Evolutionary conservation across 2,113 vertebrate genomes (phyloP).

Genomic region (Thalassarche chlororhynchos): DNA sequence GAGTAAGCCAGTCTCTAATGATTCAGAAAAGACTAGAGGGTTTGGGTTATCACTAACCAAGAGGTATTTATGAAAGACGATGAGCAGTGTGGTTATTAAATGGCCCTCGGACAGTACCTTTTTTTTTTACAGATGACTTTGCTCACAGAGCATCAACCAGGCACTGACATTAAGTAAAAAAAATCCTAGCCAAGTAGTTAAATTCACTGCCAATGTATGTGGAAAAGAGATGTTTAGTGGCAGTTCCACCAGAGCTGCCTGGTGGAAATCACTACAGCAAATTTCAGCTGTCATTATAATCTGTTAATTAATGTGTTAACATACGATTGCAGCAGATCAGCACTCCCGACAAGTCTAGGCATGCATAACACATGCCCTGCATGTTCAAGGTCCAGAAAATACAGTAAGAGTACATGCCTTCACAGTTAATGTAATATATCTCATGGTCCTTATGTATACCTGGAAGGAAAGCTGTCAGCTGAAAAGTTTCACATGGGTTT

Average conservation of each 20-base stretch:
- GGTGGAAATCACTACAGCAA: neutral
- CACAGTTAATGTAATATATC: neutral
- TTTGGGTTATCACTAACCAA: slow-evolving; percentile 5
- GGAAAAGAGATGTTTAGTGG: neutral
- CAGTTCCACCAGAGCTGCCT: neutral
- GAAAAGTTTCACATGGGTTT: neutral
- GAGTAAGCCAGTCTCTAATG: slow-evolving; percentile 31
- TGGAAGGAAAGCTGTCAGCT: neutral
- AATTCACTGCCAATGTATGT: neutral
- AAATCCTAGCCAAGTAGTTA: neutral
- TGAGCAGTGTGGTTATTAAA: neutral
- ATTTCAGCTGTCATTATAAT: slow-evolving; percentile 30
- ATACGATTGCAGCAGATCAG: neutral
- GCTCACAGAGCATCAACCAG: neutral
- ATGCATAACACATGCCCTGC: neutral
- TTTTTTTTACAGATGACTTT: neutral
- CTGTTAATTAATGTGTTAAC: slow-evolving; percentile 48
- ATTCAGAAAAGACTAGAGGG: neutral
- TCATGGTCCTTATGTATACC: neutral
- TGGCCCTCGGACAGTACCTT: neutral
- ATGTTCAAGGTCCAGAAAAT: neutral
- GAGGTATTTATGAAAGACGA: slow-evolving; percentile 25
- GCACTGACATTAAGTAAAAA: neutral
- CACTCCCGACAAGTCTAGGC: neutral
- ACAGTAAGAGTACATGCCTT: neutral